Percentiles rank a stretch among this genome's conserved stretches.
These are phyloP conservation scores for Pogonus chalceus DNA, from an alignment of 1,140 invertebrate genomes.

Conservation along the genomic window DNA sequence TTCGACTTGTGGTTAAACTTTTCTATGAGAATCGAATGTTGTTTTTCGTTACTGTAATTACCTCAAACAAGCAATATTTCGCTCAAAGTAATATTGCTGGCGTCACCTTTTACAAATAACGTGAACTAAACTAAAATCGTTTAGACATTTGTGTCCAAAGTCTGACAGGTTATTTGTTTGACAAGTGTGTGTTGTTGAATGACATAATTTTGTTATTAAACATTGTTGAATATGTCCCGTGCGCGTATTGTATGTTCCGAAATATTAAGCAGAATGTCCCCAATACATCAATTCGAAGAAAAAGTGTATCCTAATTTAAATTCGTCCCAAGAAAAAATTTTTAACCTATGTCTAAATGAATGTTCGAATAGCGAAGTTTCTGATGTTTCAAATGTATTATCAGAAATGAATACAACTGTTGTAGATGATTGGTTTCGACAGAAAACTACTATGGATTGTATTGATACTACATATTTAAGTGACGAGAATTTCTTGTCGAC, in stretches of 20 bases:
- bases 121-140: no score
- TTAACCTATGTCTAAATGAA: not conserved
- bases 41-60: no score
- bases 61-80: no score
- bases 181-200: not conserved
- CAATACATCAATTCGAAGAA: not conserved
- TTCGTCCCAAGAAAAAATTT: not conserved
- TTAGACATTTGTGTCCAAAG: no score
- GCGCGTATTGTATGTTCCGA: not conserved
- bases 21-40: no score
- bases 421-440: not conserved
- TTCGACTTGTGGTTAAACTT: no score
- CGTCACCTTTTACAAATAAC: no score
- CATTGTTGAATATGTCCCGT: not conserved
- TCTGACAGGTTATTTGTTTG: slow-evolving; percentile 2
- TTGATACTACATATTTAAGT: not conserved
- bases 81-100: no score
- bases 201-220: not conserved
- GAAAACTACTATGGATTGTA: not conserved
- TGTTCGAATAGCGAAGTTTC: not conserved
- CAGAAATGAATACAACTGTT: not conserved
- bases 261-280: not conserved
- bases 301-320: not conserved
- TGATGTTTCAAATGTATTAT: not conserved
- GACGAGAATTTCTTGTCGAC: not conserved